Base-by-base conservation (phyloP, 2,888 invertebrate genomes). In the Parapristionchus giblindavisi region DNA sequence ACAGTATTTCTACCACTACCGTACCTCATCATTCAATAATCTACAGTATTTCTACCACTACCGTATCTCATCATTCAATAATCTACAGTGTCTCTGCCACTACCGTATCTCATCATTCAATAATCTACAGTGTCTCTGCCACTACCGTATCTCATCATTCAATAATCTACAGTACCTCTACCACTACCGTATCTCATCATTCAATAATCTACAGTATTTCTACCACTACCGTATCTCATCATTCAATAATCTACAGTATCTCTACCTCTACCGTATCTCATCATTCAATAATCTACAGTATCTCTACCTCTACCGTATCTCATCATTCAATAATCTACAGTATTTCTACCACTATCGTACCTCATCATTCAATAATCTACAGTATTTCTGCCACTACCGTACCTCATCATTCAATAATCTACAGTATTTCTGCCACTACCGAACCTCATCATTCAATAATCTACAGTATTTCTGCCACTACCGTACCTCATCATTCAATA, bases 11-110 rank as follows among this genome's bases (percentile, higher is more conserved):
- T n/a, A n/a, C n/a, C n/a, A n/a, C n/a, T 48, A n/a, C n/a, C 8
- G 8, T n/a, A 70, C 70, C 52, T 54, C 38, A 70, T 70, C 54
- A 43, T 68, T 48, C 2, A 83, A 77, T 32, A 80, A 38, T 24
- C 73, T 51, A 3, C 51, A 51, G 17, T 51, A 17, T n/a, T 51
- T 51, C 51, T 51, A 36, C 60, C 14, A 36, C 24, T 38, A 11
- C 17, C 8, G 43, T 17, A 17, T 14, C 8, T 43, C 8, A 43
- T 43, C 54, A 54, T n/a, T 54, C 54, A 54, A n/a, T 58, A 2
- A 24, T 24, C 38, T 61, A 3, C 24, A 14, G 21, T 32, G 38
- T 61, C 61, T 63, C 40, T n/a, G n/a, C n/a, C n/a, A n/a, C n/a
- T 48, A n/a, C n/a, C 8, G 8, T n/a, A 70, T 54, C 52, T 54